phyloP scores from a whole-genome alignment of 2,797 vertebrate species.

The Sebastes aleutianus region DNA sequence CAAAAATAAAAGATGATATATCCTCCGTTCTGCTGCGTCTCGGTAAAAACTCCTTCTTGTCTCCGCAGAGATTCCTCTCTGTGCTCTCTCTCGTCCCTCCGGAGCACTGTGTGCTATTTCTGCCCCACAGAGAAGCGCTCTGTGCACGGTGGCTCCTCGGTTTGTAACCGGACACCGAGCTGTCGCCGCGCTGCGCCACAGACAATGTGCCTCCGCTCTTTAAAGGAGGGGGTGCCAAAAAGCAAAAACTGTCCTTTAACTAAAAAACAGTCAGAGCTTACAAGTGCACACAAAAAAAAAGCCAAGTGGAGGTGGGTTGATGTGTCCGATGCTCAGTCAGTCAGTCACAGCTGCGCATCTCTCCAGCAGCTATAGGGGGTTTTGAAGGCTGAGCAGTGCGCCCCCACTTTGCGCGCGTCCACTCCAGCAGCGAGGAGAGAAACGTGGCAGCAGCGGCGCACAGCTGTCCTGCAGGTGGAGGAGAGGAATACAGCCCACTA shows the following conservation, averaged over 20 bases:
- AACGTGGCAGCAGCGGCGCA: slow-evolving; percentile 78
- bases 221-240: slow-evolving; percentile 1
- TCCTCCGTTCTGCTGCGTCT: slow-evolving; percentile 63
- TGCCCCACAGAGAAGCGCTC: slow-evolving; percentile 58
- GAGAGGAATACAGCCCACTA: not conserved
- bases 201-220: slow-evolving; percentile 61
- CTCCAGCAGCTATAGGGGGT: not conserved
- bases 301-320: not conserved
- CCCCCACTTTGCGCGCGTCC: slow-evolving; percentile 64
- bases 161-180: slow-evolving; percentile 77
- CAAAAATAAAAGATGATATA: slow-evolving; percentile 59
- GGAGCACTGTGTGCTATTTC: slow-evolving; percentile 55
- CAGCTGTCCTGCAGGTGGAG: slow-evolving; percentile 76
- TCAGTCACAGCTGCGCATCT: slow-evolving; percentile 57
- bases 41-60: slow-evolving; percentile 47
- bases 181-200: slow-evolving; percentile 74
- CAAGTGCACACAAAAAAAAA: not conserved
- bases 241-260: slow-evolving; percentile 46
- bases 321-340: slow-evolving; percentile 39
- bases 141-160: slow-evolving; percentile 62
- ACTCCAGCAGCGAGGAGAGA: slow-evolving; percentile 46
- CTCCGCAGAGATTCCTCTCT: slow-evolving; percentile 50
- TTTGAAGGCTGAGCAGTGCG: slow-evolving; percentile 57
- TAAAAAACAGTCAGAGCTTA: not conserved
- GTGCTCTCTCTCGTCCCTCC: slow-evolving; percentile 43